Base-by-base conservation (phyloP, 1,140 invertebrate species). In the Sminthurinus signatus region DNA sequence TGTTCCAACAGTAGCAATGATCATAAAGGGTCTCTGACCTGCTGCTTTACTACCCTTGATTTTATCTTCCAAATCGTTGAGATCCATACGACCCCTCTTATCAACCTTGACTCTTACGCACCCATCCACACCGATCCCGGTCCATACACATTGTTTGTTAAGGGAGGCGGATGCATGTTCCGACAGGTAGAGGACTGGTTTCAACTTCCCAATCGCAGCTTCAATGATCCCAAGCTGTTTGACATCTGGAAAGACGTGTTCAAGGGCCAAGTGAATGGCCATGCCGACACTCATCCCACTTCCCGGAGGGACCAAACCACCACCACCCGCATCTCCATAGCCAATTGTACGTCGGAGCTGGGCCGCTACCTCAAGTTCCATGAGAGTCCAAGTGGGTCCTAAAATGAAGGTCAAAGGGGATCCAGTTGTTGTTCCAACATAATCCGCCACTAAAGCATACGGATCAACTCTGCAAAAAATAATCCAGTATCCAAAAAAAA, bases 261-360 rank as follows among this genome's bases (percentile, higher is more conserved):
- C 86, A 36, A 94, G 79, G 1, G 94, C 94, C 64, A 91, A 83
- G 73, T 88, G 88, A 60, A 98, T 90, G 15, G 89, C 93, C 75
- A 97, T 97, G 62, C 93, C 86, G 75, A 97, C 98, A 1, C 93
- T 88, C 67, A 96, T 87, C 0, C 92, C 93, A 0, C 93, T 93
- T 42, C 94, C 94, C 10, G 95, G 94, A 73, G 88, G 89, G 77
- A 97, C 95, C 50, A 97, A 91, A 0, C 91, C 94, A 77, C 92
- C 90, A 14, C 88, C 86, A 0, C 83, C 85, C 39, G 86, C 88
- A n/a, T 83, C 77, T 2, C 81, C 76, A 81, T 88, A 97, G 0
- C 95, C 94, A 42, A 97, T 84, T 19, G 91, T 84, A n/a, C 78
- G 77, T 36, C 90, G 81, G 91, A 97, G 95, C 73, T 90, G 86